Evolutionary conservation across 2,797 vertebrate genomes (phyloP).

Genomic region (Sorex maritimensis): DNA sequence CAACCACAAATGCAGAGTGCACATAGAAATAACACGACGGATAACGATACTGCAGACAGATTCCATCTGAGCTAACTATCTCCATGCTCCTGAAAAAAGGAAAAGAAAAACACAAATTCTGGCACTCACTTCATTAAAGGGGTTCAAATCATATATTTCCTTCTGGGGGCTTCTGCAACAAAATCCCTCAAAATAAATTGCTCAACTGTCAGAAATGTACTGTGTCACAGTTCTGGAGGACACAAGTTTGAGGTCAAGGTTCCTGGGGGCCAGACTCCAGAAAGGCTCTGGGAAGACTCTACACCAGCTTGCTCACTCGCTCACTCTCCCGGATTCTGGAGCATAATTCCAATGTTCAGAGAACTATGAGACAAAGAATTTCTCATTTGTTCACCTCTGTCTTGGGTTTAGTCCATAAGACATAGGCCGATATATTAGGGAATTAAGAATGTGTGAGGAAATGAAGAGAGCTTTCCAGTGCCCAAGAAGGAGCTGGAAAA

Average conservation of each 20-base stretch:
- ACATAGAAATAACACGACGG: neutral
- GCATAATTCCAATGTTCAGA: neutral
- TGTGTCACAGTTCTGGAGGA: neutral
- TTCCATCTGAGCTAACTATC: neutral
- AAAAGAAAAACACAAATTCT: neutral
- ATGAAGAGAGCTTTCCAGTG: slow-evolving; percentile 28
- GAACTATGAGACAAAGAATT: slow-evolving; percentile 13
- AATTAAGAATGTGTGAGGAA: slow-evolving; percentile 43
- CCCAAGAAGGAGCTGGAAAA: slow-evolving; percentile 48
- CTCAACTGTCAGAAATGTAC: neutral
- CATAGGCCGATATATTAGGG: slow-evolving; percentile 35
- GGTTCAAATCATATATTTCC: neutral
- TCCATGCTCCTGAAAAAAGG: neutral
- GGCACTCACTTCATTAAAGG: neutral
- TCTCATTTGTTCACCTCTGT: slow-evolving; percentile 28
- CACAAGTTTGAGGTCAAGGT: neutral
- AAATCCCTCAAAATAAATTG: neutral
- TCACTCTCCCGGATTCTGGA: neutral
- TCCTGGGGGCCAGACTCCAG: neutral
- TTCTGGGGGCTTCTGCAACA: neutral
- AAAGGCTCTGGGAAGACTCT: neutral
- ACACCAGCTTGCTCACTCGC: too few relatives aligned
- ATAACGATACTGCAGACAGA: neutral
- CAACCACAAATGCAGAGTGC: neutral
- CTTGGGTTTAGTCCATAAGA: slow-evolving; percentile 49